Evolutionary conservation across 2,797 vertebrate genomes (phyloP).

Genomic region (Babyrousa celebensis): DNA sequence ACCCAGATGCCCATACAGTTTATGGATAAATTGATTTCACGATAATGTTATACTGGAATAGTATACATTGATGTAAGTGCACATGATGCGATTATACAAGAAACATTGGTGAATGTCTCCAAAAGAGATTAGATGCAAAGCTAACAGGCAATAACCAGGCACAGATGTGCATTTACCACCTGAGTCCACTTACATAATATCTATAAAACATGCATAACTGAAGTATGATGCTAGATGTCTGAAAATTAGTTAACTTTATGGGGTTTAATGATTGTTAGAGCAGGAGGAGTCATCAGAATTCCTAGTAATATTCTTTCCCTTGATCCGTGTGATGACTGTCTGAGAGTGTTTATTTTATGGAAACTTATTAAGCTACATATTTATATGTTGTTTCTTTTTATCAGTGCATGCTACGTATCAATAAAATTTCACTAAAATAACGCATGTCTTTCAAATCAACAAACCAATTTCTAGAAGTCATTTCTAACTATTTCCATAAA

Average conservation of each 20-base stretch:
- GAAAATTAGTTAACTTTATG: background rate
- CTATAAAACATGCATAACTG: background rate
- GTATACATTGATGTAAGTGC: background rate
- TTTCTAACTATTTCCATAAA: background rate
- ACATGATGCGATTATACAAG: background rate
- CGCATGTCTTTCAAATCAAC: background rate
- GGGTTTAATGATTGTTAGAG: background rate
- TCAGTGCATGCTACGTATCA: background rate
- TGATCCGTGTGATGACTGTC: background rate
- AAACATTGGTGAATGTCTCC: background rate
- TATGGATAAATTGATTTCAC: background rate
- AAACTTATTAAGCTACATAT: background rate
- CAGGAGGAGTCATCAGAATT: background rate
- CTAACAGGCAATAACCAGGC: background rate
- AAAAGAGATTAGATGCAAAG: background rate
- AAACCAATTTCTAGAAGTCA: background rate
- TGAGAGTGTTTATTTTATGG: background rate
- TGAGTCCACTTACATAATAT: background rate
- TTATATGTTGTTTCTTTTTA: background rate
- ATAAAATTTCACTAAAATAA: conserved; percentile 18
- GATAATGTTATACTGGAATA: background rate
- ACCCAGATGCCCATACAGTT: background rate
- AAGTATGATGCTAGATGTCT: background rate
- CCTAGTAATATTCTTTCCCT: background rate
- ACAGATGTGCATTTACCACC: background rate